These are phyloP conservation scores for Protophormia terraenovae DNA, from an alignment of 2,888 invertebrate genomes.

Conservation along the genomic window DNA sequence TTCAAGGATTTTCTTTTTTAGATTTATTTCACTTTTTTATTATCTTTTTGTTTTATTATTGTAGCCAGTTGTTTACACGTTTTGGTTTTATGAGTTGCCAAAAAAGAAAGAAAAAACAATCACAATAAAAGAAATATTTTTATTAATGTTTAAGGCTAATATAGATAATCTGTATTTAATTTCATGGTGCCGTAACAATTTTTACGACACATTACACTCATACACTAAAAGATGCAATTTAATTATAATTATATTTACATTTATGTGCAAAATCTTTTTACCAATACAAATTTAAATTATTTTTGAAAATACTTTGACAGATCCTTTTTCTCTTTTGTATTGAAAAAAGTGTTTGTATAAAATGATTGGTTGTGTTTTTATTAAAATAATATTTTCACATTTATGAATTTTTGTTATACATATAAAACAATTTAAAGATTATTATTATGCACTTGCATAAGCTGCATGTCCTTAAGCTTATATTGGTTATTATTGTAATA, in stretches of 20 bases:
- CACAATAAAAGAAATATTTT: conserved; percentile 43
- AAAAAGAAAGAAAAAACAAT: background rate
- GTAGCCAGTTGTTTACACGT: background rate
- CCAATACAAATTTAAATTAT: background rate
- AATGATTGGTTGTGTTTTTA: too few species aligned
- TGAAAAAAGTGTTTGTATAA: too few species aligned
- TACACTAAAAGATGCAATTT: background rate
- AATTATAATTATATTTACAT: background rate
- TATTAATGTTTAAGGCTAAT: conserved; percentile 67
- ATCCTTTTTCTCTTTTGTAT: background rate
- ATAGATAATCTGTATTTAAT: conserved; percentile 77
- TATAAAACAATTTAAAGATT: too few species aligned
- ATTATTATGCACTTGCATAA: too few species aligned
- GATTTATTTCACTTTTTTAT: background rate
- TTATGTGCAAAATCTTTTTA: background rate
- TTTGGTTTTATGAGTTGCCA: conserved; percentile 14
- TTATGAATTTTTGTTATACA: too few species aligned
- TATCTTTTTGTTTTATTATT: background rate
- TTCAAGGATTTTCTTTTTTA: background rate
- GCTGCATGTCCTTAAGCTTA: too few species aligned
- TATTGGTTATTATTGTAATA: too few species aligned
- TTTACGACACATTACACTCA: background rate
- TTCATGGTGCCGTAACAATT: conserved; percentile 65
- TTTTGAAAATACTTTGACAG: too few species aligned
- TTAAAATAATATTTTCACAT: too few species aligned